Evolutionary conservation across 1,140 invertebrate genomes (phyloP).

Genomic region (Sminthurinus signatus): DNA sequence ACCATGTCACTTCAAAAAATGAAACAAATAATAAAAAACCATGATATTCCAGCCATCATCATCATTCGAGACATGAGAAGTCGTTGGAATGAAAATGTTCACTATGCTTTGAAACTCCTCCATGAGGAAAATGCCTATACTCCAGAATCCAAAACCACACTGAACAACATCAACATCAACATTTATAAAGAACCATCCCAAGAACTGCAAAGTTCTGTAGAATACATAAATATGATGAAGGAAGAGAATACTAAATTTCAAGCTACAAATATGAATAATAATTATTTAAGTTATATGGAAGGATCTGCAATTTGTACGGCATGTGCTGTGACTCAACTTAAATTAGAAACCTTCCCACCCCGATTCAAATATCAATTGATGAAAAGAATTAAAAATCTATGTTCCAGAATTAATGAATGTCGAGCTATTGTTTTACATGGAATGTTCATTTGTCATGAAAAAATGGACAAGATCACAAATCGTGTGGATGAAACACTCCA

Average conservation of each 20-base stretch:
- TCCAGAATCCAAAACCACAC: not conserved
- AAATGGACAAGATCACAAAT: not conserved
- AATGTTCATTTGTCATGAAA: not conserved
- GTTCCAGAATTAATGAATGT: not conserved
- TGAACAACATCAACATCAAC: not conserved
- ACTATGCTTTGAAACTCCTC: not conserved
- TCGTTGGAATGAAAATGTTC: not conserved
- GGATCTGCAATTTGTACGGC: not conserved
- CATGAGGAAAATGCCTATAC: not conserved
- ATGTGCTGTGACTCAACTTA: conserved; percentile 1
- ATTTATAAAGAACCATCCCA: not conserved
- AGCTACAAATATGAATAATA: not conserved
- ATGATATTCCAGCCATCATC: not conserved
- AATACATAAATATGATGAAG: too few species aligned
- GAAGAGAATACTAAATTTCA: not conserved
- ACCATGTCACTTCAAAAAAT: too few species aligned
- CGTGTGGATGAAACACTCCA: not conserved
- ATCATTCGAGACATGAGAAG: not conserved
- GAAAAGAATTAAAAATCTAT: not conserved
- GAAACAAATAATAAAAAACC: too few species aligned
- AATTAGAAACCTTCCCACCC: not conserved
- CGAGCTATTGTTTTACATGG: not conserved
- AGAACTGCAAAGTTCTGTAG: too few species aligned
- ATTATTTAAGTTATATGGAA: not conserved
- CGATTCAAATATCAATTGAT: not conserved